Conservation (phyloP, 2,888 invertebrate species). For the Scaptomyza caliginosa region DNA sequence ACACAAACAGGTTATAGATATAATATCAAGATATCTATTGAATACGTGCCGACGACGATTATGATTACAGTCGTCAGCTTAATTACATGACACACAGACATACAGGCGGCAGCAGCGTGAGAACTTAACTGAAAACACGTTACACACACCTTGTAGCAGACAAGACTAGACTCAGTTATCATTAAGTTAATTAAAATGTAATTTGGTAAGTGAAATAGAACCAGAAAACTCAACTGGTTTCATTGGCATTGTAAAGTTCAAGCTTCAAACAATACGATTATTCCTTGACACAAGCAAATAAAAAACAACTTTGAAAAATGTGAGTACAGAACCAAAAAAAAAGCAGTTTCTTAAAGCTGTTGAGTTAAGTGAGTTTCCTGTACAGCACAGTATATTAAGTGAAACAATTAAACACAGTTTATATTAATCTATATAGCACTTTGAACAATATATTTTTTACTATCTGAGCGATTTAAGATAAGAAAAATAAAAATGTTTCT, state of each 20-base stretch:
- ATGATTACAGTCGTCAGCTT: slow-evolving; percentile 47
- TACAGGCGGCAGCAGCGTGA: slow-evolving; percentile 47
- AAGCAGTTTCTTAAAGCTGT: background rate
- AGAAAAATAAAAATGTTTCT: too few species aligned
- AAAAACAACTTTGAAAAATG: slow-evolving; percentile 41
- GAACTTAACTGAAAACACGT: slow-evolving; percentile 31
- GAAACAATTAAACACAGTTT: too few species aligned
- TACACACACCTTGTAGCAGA: background rate
- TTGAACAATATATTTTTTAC: too few species aligned
- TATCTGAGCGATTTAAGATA: too few species aligned
- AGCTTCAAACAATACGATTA: slow-evolving; percentile 27
- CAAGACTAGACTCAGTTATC: slow-evolving; percentile 16
- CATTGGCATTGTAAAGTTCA: slow-evolving; percentile 30
- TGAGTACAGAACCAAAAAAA: too few species aligned
- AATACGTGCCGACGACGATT: slow-evolving; percentile 65
- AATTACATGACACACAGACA: slow-evolving; percentile 45
- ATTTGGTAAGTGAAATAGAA: slow-evolving; percentile 20
- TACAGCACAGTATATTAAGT: slow-evolving; percentile 8
- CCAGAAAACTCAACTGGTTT: slow-evolving; percentile 36
- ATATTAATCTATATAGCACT: too few species aligned
- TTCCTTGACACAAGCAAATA: slow-evolving; percentile 40
- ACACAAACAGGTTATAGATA: slow-evolving; percentile 48
- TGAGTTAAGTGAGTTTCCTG: background rate
- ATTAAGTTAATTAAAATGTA: slow-evolving; percentile 49
- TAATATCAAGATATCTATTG: slow-evolving; percentile 52